phyloP scores from a whole-genome alignment of 2,888 invertebrate genomes.

The Synanthedon andrenaeformis region DNA sequence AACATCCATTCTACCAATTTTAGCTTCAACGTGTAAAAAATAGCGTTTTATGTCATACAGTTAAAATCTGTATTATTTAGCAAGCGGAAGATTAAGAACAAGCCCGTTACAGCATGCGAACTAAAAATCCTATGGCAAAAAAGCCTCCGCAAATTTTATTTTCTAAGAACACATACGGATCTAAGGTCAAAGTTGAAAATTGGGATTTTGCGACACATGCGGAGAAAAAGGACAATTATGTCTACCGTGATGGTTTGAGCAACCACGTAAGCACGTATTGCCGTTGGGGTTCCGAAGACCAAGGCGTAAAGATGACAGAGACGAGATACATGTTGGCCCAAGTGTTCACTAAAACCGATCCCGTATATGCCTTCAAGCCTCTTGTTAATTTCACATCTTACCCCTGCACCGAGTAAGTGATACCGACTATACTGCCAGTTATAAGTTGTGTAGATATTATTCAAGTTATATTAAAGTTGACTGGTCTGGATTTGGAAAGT shows the following conservation, averaged over 20 bases:
- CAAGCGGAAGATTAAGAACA: too few species aligned
- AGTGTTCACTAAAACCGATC: constrained; percentile 46
- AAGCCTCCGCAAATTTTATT: constrained; percentile 59
- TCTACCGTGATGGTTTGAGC: constrained; percentile 51
- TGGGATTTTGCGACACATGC: constrained; percentile 54
- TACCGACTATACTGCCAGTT: neutral
- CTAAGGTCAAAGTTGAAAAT: constrained; percentile 48
- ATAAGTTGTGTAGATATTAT: constrained; percentile 1
- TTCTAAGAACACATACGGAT: constrained; percentile 49
- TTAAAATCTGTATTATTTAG: too few species aligned
- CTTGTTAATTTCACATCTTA: constrained; percentile 61
- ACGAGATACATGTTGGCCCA: constrained; percentile 60
- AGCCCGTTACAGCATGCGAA: constrained; percentile 24
- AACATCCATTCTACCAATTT: too few species aligned
- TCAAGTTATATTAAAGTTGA: too few species aligned
- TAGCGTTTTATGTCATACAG: too few species aligned
- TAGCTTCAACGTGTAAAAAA: too few species aligned
- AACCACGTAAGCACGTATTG: constrained; percentile 61
- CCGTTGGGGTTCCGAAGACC: constrained; percentile 48
- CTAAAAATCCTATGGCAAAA: constrained; percentile 42
- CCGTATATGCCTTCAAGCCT: constrained; percentile 51
- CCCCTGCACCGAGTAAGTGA: constrained; percentile 58
- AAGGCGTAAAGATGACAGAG: constrained; percentile 47
- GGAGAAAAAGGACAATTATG: constrained; percentile 61
- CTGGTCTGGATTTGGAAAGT: too few species aligned